Conservation (phyloP, 2,888 invertebrate species). For the Drosophila glabriapex region DNA sequence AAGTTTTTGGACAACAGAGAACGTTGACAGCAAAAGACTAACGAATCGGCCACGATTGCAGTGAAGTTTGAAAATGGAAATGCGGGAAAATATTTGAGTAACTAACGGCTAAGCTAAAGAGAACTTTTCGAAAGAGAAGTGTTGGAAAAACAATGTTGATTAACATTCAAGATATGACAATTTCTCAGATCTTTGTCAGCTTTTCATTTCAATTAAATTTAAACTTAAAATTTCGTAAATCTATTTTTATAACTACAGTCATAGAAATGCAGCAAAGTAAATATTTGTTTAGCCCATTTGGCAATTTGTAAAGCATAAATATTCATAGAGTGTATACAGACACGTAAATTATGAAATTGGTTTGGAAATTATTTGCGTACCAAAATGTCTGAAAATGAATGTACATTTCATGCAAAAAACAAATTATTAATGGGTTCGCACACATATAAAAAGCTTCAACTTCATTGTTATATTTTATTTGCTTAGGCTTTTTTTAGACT, state of each 20-base stretch:
- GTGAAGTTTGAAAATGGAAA: slow-evolving; percentile 6
- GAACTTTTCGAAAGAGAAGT: background rate
- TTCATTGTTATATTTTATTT: slow-evolving; percentile 18
- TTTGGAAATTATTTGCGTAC: slow-evolving; percentile 31
- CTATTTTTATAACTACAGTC: slow-evolving; percentile 13
- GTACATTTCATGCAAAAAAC: slow-evolving; percentile 30
- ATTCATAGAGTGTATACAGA: slow-evolving; percentile 25
- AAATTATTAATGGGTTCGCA: slow-evolving; percentile 37
- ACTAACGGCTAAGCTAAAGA: background rate
- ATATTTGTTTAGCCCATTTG: slow-evolving; percentile 42
- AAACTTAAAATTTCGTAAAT: slow-evolving; percentile 13
- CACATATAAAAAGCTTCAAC: slow-evolving; percentile 19
- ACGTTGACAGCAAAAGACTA: slow-evolving; percentile 3
- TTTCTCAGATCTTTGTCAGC: background rate
- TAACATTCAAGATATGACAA: too few species aligned
- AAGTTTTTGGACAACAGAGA: background rate
- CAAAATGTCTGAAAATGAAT: slow-evolving; percentile 10
- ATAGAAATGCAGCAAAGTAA: slow-evolving; percentile 12
- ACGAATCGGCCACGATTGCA: background rate
- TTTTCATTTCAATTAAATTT: slow-evolving; percentile 11
- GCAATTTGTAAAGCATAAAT: slow-evolving; percentile 41
- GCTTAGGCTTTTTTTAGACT: slow-evolving; percentile 7
- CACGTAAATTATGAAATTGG: slow-evolving; percentile 42
- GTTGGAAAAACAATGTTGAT: background rate
- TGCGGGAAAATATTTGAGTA: background rate